Evolutionary conservation across 2,888 invertebrate genomes (phyloP).

Genomic region (Athalia circularis): DNA sequence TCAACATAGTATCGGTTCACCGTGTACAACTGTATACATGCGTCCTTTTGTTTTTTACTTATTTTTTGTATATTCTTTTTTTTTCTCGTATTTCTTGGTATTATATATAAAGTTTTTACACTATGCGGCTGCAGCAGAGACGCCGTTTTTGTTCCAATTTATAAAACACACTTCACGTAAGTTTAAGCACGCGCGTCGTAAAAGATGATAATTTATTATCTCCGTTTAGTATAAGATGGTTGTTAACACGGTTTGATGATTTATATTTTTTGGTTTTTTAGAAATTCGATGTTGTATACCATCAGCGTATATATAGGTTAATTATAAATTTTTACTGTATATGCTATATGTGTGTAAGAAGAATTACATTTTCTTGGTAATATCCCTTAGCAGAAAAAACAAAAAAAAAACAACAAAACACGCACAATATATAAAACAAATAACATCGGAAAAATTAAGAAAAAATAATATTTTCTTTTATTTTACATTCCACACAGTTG

Average conservation of each 20-base stretch:
- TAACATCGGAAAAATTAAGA: not conserved
- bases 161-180: constrained; percentile 25
- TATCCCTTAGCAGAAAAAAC: too few species aligned
- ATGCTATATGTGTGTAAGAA: too few species aligned
- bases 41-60: not conserved
- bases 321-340: not conserved
- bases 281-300: constrained; percentile 13
- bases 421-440: not conserved
- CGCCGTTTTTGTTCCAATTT: constrained; percentile 4
- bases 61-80: not conserved
- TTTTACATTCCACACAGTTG: too few species aligned
- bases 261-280: not conserved
- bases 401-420: not conserved
- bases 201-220: constrained; percentile 26
- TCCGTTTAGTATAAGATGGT: not conserved
- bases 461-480: not conserved
- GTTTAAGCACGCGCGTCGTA: constrained; percentile 24
- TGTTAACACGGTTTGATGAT: constrained; percentile 24
- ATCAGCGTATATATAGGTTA: not conserved
- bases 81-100: not conserved
- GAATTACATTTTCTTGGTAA: too few species aligned
- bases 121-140: not conserved
- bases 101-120: too few species aligned
- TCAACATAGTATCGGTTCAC: constrained; percentile 26
- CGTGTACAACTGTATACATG: not conserved